Conservation (phyloP, 2,888 invertebrate genomes). For the Amphipyra berbera region DNA sequence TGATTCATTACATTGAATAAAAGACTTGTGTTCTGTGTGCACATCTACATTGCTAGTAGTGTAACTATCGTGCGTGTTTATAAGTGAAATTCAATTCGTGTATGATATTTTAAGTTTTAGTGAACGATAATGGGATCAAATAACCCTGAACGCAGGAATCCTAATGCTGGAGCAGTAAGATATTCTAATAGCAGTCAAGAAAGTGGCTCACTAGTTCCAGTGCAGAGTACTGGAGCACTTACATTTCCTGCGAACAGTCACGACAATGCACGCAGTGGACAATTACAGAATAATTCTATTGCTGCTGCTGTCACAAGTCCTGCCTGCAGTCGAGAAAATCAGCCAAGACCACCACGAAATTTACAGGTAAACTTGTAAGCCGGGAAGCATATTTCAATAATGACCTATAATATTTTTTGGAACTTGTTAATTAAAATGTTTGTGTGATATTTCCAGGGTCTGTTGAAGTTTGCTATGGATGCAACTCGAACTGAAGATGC, state of each 20-base stretch:
- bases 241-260: slow-evolving; percentile 54
- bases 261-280: slow-evolving; percentile 52
- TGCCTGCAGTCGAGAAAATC: background rate
- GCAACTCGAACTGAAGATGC: slow-evolving; percentile 91
- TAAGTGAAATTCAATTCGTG: slow-evolving; percentile 13
- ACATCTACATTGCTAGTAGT: slow-evolving; percentile 6
- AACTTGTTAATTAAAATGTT: too few species aligned
- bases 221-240: slow-evolving; percentile 3
- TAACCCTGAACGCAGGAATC: slow-evolving; percentile 64
- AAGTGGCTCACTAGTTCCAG: background rate
- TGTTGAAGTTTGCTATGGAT: slow-evolving; percentile 93
- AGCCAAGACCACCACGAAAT: slow-evolving; percentile 78
- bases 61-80: slow-evolving; percentile 1
- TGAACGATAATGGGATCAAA: slow-evolving; percentile 72
- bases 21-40: slow-evolving; percentile 13
- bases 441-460: slow-evolving; percentile 80
- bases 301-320: background rate
- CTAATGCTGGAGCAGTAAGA: slow-evolving; percentile 70
- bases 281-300: background rate
- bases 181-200: slow-evolving; percentile 63
- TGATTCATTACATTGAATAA: slow-evolving; percentile 38
- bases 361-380: slow-evolving; percentile 72
- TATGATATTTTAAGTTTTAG: slow-evolving; percentile 1
- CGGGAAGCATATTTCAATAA: too few species aligned
- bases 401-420: too few species aligned